Conservation (phyloP, 1,140 invertebrate genomes). For the Drosophila biarmipes region DNA sequence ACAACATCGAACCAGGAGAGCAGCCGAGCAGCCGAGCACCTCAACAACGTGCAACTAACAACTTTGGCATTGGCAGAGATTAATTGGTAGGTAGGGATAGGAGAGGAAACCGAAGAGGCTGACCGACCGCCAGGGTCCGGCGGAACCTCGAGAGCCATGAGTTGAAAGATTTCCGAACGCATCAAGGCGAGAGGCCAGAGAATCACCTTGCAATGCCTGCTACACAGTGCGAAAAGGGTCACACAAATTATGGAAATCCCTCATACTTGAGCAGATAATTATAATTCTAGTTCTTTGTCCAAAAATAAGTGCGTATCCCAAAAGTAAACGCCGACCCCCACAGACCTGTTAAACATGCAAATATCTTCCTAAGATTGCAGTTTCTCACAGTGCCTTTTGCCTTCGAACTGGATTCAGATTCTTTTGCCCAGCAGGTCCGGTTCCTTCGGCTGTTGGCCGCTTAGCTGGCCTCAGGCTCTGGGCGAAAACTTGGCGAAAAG, state of each 20-base stretch:
- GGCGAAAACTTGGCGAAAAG: slow-evolving; percentile 68
- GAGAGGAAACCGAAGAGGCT: slow-evolving; percentile 54
- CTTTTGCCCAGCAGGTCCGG: slow-evolving; percentile 46
- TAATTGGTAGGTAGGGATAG: slow-evolving; percentile 82
- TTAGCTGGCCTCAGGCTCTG: slow-evolving; percentile 50
- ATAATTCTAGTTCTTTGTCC: too few relatives aligned
- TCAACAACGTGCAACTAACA: slow-evolving; percentile 79
- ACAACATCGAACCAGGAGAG: slow-evolving; percentile 65
- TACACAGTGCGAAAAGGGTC: slow-evolving; percentile 16
- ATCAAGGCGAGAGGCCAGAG: slow-evolving; percentile 61
- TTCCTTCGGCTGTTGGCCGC: slow-evolving; percentile 43
- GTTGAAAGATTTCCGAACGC: slow-evolving; percentile 77
- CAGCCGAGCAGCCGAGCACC: slow-evolving; percentile 6
- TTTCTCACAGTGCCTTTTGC: slow-evolving; percentile 18
- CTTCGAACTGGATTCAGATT: slow-evolving; percentile 25
- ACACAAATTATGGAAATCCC: neutral
- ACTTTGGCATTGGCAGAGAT: slow-evolving; percentile 84
- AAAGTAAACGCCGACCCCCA: neutral
- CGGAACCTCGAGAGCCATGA: slow-evolving; percentile 68
- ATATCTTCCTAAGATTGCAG: neutral
- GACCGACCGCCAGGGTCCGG: slow-evolving; percentile 7
- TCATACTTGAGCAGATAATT: too few relatives aligned
- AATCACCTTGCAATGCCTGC: slow-evolving; percentile 72
- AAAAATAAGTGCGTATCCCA: neutral
- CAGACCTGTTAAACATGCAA: neutral